Percentiles rank a stretch among this genome's conserved stretches.
Evolutionary conservation across 2,113 vertebrate species (phyloP).

Genomic region (Dromaius novaehollandiae): DNA sequence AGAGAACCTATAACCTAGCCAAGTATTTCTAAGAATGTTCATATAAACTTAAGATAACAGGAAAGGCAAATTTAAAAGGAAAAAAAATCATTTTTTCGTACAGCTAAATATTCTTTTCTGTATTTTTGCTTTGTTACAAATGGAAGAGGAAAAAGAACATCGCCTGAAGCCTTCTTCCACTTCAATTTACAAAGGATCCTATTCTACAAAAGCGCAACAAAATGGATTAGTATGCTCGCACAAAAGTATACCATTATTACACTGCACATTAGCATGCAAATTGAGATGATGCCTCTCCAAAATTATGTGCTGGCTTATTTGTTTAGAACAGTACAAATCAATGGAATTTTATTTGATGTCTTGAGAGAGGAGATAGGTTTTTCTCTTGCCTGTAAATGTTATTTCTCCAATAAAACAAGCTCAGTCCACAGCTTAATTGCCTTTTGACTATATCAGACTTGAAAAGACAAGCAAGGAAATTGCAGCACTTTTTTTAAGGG

Average conservation of each 20-base stretch:
- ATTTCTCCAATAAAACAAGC: neutral
- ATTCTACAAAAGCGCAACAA: neutral
- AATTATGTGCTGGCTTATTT: neutral
- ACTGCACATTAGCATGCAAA: neutral
- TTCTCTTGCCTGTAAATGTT: neutral
- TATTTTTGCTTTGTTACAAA: neutral
- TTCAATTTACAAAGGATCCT: neutral
- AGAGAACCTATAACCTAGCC: neutral
- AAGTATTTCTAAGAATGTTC: neutral
- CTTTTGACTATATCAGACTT: neutral
- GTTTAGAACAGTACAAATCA: neutral
- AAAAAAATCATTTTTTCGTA: neutral
- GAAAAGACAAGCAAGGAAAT: neutral
- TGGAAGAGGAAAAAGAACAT: neutral
- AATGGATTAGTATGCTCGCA: neutral
- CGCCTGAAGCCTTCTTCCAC: neutral
- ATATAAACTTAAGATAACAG: neutral
- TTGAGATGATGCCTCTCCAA: neutral
- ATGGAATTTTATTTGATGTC: neutral
- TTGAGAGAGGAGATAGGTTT: neutral
- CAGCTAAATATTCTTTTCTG: neutral
- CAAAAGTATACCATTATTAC: accelerated
- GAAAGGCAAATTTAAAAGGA: neutral
- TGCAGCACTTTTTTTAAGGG: too few species aligned
- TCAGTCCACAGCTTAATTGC: neutral